These are phyloP conservation scores for Varroa destructor DNA, from an alignment of 1,140 invertebrate species.

Conservation along the genomic window DNA sequence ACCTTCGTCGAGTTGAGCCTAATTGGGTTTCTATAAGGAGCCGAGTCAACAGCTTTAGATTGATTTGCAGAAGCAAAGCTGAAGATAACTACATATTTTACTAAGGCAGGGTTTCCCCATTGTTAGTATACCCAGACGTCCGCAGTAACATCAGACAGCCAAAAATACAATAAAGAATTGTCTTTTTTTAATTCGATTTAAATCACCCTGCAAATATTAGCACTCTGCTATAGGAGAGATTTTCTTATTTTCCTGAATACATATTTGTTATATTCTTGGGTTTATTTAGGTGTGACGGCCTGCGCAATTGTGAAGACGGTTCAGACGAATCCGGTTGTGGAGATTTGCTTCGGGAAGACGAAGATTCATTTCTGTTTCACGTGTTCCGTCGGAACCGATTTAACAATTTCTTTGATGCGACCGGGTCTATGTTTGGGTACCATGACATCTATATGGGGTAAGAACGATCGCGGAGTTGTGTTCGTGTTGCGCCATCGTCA, in stretches of 20 bases:
- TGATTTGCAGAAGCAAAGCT: too few relatives aligned
- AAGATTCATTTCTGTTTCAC: constrained; percentile 36
- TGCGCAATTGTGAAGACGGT: constrained; percentile 40
- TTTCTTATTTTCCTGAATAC: background rate
- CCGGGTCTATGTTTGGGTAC: constrained; percentile 44
- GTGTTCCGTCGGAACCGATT: constrained; percentile 36
- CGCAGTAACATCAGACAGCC: too few relatives aligned
- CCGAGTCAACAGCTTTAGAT: too few relatives aligned
- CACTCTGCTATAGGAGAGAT: constrained; percentile 15
- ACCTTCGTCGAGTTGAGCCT: background rate
- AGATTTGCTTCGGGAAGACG: constrained; percentile 33
- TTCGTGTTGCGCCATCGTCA: background rate
- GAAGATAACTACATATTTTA: too few relatives aligned
- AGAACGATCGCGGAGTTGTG: background rate
- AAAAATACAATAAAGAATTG: too few relatives aligned
- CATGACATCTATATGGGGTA: constrained; percentile 34
- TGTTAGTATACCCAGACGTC: too few relatives aligned
- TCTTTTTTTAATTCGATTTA: too few relatives aligned
- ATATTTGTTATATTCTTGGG: background rate
- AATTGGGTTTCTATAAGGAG: background rate
- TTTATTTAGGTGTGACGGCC: constrained; percentile 39
- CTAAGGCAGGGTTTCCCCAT: too few relatives aligned
- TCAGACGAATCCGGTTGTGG: constrained; percentile 44
- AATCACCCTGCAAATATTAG: too few relatives aligned
- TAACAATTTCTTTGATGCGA: constrained; percentile 41